Conservation (phyloP, 1,140 invertebrate genomes). For the Hylaeus volcanicus region DNA sequence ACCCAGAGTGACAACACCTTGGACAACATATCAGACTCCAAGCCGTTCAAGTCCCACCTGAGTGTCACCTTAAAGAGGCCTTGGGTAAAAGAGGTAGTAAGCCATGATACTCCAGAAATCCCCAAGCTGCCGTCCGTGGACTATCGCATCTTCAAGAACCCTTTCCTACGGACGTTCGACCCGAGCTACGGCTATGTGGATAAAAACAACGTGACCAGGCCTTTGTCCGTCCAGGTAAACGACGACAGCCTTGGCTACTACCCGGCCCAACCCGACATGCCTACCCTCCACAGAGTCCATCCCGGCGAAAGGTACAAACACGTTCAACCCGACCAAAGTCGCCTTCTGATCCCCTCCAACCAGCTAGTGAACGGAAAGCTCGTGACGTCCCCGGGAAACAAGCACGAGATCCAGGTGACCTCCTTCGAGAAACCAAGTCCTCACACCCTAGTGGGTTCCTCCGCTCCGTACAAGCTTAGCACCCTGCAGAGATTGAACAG, state of each 20-base stretch:
- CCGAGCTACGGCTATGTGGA: conserved; percentile 39
- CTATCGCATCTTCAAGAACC: conserved; percentile 71
- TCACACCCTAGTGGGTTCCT: conserved; percentile 65
- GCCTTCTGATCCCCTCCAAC: conserved; percentile 49
- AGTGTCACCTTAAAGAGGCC: conserved; percentile 69
- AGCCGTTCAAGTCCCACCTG: conserved; percentile 67
- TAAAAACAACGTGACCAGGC: conserved; percentile 56
- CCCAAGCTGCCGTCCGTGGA: conserved; percentile 70
- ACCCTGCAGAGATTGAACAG: conserved; percentile 62
- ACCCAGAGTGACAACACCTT: conserved; percentile 73
- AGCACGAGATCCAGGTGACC: conserved; percentile 69
- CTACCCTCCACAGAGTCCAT: conserved; percentile 18
- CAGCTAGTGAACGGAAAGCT: conserved; percentile 33
- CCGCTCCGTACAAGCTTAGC: conserved; percentile 65
- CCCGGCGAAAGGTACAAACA: conserved; percentile 26
- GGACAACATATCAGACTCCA: conserved; percentile 56
- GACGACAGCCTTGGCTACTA: conserved; percentile 49
- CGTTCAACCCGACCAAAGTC: conserved; percentile 28
- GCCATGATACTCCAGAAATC: conserved; percentile 68
- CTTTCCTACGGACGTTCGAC: conserved; percentile 72
- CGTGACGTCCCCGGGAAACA: neutral
- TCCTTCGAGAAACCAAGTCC: conserved; percentile 77
- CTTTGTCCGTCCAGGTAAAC: conserved; percentile 67
- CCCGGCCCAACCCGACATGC: neutral
- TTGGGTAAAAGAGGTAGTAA: conserved; percentile 36